These are phyloP conservation scores for Synergus gifuensis DNA, from an alignment of 2,888 invertebrate species.

Conservation along the genomic window DNA sequence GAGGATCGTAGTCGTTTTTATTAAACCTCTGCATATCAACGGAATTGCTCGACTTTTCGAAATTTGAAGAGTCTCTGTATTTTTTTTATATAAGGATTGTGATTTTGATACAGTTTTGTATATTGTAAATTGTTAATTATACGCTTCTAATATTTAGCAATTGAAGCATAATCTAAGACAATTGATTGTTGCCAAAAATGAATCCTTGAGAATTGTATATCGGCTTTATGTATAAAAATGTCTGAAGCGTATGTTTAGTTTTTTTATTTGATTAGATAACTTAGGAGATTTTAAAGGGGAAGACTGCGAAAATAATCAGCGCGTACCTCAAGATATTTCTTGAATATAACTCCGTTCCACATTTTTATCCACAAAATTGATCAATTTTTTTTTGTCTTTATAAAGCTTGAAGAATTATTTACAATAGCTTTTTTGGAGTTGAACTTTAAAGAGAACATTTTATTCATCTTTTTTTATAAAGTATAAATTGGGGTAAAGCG, in stretches of 20 bases:
- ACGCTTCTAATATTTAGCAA: neutral
- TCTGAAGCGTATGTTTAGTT: constrained; percentile 29
- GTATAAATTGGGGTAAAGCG: neutral
- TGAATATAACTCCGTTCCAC: neutral
- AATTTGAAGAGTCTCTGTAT: neutral
- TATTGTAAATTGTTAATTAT: constrained; percentile 8
- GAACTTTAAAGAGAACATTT: neutral
- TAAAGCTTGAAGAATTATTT: neutral
- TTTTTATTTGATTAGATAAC: constrained; percentile 7
- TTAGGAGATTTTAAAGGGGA: constrained; percentile 4
- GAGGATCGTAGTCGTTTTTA: neutral
- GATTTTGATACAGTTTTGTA: constrained; percentile 21
- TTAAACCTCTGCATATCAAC: neutral
- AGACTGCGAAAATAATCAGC: constrained; percentile 23
- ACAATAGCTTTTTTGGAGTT: neutral
- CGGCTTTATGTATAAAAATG: constrained; percentile 34
- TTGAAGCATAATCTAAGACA: constrained; percentile 18
- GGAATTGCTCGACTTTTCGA: neutral
- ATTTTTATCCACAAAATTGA: neutral
- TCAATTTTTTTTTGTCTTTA: neutral
- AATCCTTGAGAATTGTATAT: constrained; percentile 10
- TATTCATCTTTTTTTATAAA: neutral
- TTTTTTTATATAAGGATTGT: constrained; percentile 21
- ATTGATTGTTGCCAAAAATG: constrained; percentile 20
- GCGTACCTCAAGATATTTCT: neutral